Evolutionary conservation across 2,113 vertebrate genomes (phyloP).

Genomic region (Oncorhynchus tshawytscha): DNA sequence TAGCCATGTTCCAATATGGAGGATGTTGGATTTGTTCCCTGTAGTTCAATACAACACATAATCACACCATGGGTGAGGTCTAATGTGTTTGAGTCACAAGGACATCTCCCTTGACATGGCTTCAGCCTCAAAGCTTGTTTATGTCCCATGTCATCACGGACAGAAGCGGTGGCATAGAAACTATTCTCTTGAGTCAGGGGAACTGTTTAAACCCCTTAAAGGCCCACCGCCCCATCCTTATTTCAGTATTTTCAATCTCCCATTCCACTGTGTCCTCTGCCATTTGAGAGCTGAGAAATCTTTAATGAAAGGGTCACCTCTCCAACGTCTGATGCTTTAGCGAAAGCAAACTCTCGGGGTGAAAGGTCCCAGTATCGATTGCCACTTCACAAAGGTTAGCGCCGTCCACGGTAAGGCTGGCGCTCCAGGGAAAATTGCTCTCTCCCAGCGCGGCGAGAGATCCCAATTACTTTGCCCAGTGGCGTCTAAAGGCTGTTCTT

Average conservation of each 20-base stretch:
- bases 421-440: not conserved
- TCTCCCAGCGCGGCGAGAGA: not conserved
- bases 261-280: not conserved
- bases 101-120: too few species aligned
- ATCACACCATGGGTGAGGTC: too few species aligned
- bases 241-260: not conserved
- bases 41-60: too few species aligned
- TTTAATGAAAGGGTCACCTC: not conserved
- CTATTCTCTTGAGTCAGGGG: too few species aligned
- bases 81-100: too few species aligned
- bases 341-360: slow-evolving; percentile 16
- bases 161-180: too few species aligned
- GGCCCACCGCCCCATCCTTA: not conserved
- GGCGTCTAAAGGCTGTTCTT: not conserved
- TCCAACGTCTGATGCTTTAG: slow-evolving; percentile 2
- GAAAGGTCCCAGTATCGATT: slow-evolving; percentile 21
- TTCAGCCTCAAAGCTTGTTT: too few species aligned
- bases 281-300: not conserved
- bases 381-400: slow-evolving; percentile 22
- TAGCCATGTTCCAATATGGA: too few species aligned
- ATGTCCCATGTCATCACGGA: too few species aligned
- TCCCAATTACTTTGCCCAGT: not conserved
- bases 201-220: not conserved
- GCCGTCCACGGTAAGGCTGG: not conserved
- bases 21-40: too few species aligned